Percentiles rank a stretch among this genome's conserved stretches.
Evolutionary conservation across 2,888 invertebrate genomes (phyloP).

Genomic region (Dasypolia templi): DNA sequence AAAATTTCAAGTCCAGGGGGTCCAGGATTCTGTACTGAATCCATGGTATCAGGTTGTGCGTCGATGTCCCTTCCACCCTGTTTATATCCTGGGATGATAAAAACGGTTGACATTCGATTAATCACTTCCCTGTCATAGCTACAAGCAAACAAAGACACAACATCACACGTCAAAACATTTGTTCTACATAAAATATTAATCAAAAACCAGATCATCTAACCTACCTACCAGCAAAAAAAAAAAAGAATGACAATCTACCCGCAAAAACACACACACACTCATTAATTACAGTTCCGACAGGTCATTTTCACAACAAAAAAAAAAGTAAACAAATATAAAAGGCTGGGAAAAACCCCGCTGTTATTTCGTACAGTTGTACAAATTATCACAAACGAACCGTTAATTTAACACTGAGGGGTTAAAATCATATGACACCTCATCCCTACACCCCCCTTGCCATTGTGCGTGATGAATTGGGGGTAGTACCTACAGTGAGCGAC

Average conservation of each 20-base stretch:
- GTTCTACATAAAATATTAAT: conserved; percentile 45
- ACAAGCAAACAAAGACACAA: conserved; percentile 27
- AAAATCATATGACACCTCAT: conserved; percentile 55
- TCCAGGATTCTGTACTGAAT: too few species aligned
- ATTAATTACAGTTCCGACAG: conserved; percentile 66
- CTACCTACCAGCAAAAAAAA: conserved; percentile 26
- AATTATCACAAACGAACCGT: conserved; percentile 65
- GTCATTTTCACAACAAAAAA: conserved; percentile 47
- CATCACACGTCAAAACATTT: conserved; percentile 24
- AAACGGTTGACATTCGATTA: conserved; percentile 1
- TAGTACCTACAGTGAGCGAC: conserved; percentile 13
- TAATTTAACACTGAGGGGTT: conserved; percentile 61
- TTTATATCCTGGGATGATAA: not conserved
- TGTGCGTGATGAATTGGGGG: conserved; percentile 53
- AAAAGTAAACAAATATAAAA: conserved; percentile 53
- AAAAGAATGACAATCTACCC: conserved; percentile 45
- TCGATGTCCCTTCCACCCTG: too few species aligned
- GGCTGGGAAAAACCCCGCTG: conserved; percentile 54
- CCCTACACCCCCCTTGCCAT: conserved; percentile 21
- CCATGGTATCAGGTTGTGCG: too few species aligned
- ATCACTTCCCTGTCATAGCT: conserved; percentile 5
- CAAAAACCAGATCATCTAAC: conserved; percentile 48
- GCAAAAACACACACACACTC: conserved; percentile 52
- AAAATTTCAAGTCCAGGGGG: too few species aligned
- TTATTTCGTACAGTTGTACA: conserved; percentile 63